Conservation (phyloP, 1,140 invertebrate species). For the Hyles euphorbiae region DNA sequence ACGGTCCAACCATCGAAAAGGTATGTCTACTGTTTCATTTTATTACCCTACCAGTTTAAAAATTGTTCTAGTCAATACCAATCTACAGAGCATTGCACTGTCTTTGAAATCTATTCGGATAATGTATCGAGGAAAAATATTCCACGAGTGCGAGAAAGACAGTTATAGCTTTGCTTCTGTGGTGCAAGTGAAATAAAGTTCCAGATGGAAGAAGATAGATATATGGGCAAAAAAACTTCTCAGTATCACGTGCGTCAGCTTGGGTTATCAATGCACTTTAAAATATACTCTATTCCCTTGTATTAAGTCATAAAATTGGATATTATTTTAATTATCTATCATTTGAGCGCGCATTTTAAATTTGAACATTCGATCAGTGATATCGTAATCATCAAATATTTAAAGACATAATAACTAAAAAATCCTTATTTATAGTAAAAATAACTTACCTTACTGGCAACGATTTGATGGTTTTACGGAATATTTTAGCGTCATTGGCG, state of each 20-base stretch:
- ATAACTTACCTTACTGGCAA: slow-evolving; percentile 42
- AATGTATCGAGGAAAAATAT: too few species aligned
- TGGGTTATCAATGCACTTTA: not conserved
- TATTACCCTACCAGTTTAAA: slow-evolving; percentile 30
- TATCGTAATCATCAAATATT: not conserved
- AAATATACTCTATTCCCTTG: slow-evolving; percentile 9
- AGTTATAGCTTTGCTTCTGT: slow-evolving; percentile 17
- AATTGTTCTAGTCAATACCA: not conserved
- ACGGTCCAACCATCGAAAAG: slow-evolving; percentile 10
- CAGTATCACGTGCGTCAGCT: slow-evolving; percentile 42
- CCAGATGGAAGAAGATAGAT: slow-evolving; percentile 29
- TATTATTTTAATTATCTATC: not conserved
- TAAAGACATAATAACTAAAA: too few species aligned
- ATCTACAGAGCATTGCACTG: not conserved
- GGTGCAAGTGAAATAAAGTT: slow-evolving; percentile 2
- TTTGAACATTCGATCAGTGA: slow-evolving; percentile 30
- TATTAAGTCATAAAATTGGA: slow-evolving; percentile 1
- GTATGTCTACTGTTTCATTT: slow-evolving; percentile 29
- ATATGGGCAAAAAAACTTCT: slow-evolving; percentile 39
- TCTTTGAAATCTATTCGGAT: too few species aligned
- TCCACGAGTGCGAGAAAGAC: slow-evolving; percentile 31
- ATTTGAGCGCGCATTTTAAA: slow-evolving; percentile 22
- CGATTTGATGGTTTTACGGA: slow-evolving; percentile 26
- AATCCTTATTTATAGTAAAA: slow-evolving; percentile 1
- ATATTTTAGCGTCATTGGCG: slow-evolving; percentile 40